Conservation (phyloP, 2,888 invertebrate genomes). For the Trypoxylon attenuatum region DNA sequence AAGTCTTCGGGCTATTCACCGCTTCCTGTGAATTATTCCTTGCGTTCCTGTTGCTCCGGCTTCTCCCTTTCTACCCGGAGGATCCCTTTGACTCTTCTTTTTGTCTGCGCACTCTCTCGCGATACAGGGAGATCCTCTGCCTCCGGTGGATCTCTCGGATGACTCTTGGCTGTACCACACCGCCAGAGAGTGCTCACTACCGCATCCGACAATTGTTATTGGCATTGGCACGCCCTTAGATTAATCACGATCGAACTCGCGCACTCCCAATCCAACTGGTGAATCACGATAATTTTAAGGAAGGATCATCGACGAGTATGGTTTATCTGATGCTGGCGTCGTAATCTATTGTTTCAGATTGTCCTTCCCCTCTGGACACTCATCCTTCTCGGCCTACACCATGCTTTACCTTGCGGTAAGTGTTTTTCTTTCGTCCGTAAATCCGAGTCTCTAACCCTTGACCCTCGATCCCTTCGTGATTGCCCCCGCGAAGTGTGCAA, state of each 20-base stretch:
- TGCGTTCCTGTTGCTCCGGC: no score
- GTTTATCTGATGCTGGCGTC: slow-evolving; percentile 47
- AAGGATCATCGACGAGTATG: slow-evolving; percentile 18
- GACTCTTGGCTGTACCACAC: no score
- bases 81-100: no score
- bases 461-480: background rate
- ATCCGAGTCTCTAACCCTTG: background rate
- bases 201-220: slow-evolving; percentile 37
- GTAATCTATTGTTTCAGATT: slow-evolving; percentile 76
- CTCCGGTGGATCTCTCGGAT: no score
- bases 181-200: no score
- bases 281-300: background rate
- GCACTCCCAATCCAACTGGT: slow-evolving; percentile 32
- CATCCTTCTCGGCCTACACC: slow-evolving; percentile 90
- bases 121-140: no score
- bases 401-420: slow-evolving; percentile 91
- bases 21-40: no score
- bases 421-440: slow-evolving; percentile 66
- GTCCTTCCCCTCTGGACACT: slow-evolving; percentile 94
- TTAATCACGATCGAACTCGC: slow-evolving; percentile 59
- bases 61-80: no score
- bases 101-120: no score
- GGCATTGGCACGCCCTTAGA: slow-evolving; percentile 38
- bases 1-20: no score
- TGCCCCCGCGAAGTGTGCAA: background rate